Base-by-base conservation (phyloP, 2,888 invertebrate species). In the Polylopha cassiicola region DNA sequence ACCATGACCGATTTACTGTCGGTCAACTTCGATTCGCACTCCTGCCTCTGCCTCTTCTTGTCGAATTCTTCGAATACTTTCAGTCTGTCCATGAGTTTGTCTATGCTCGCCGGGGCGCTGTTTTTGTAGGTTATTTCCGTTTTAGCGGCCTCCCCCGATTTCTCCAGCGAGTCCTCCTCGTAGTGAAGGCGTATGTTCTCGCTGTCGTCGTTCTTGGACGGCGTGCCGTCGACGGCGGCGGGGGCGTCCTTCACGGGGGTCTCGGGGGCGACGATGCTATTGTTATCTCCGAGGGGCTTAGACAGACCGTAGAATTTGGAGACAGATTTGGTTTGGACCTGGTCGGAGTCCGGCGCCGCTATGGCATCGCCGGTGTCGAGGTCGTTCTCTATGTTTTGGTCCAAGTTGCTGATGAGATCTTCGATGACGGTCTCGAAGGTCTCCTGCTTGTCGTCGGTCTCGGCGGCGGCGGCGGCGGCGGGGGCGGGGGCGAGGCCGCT, bases 21-120 rank as follows among this genome's bases (percentile, higher is more conserved):
- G 48, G 51, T 64, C 3, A 66, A 52, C 55, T 75, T 81, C 2
- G 73, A 67, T 53, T 80, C 78, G 6, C 79, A 73, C 53, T 82
- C 80, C 39, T 73, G 75, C 28, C 76, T 66, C 48, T 86, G 85
- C 50, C 85, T 69, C 58, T 76, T 78, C 57, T 80, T 86, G 55
- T 84, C 84, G 43, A 82, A 75, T 51, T 85, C 86, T 53, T 85
- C 86, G 54, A 86, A 86, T 44, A 76, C 82, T 58, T 84, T 86
- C 31, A 86, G 66, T 55, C 85, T 77, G 36, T 84, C 84, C 78
- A 86, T 86, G 15, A 86, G 64, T 49, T 84, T 86, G 46, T 85
- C 86, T 55, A 86, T 86, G 50, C 81, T 84, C 8, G 84, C 80
- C 10, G 80, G 78, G 26, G 74, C 58, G 20, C 63, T 73, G 43